Percentiles rank a stretch among this genome's conserved stretches.
These are phyloP conservation scores for Cryptus armator DNA, from an alignment of 2,888 invertebrate species.

Conservation along the genomic window DNA sequence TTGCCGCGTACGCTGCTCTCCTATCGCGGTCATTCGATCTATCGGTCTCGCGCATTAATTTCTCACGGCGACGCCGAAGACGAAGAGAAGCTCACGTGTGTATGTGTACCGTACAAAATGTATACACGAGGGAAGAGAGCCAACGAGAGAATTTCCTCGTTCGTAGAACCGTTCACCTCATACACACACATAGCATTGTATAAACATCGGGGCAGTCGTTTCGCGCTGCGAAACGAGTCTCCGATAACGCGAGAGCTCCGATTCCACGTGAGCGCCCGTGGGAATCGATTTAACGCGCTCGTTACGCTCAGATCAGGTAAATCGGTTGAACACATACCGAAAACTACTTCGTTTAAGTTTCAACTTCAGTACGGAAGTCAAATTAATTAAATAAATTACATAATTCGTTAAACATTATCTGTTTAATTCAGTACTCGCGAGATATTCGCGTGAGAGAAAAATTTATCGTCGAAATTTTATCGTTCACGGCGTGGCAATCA, in stretches of 20 bases:
- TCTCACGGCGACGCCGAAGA: slow-evolving; percentile 68
- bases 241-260: slow-evolving; percentile 69
- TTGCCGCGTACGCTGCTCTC: slow-evolving; percentile 41
- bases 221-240: slow-evolving; percentile 64
- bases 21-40: slow-evolving; percentile 73
- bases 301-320: slow-evolving; percentile 68
- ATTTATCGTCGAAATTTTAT: neutral
- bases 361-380: neutral
- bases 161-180: slow-evolving; percentile 61
- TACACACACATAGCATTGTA: slow-evolving; percentile 8
- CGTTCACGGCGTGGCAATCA: neutral
- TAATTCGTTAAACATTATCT: neutral
- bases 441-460: neutral
- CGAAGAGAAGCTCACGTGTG: slow-evolving; percentile 35
- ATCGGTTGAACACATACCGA: slow-evolving; percentile 41
- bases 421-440: neutral
- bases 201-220: slow-evolving; percentile 55
- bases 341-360: slow-evolving; percentile 1
- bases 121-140: slow-evolving; percentile 41
- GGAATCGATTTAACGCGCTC: slow-evolving; percentile 72
- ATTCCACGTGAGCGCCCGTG: slow-evolving; percentile 69
- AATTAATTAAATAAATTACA: neutral
- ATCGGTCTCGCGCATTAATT: slow-evolving; percentile 69
- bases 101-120: slow-evolving; percentile 40
- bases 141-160: slow-evolving; percentile 61